These are phyloP conservation scores for Scaptomyza graminum DNA, from an alignment of 1,140 invertebrate species.

Conservation along the genomic window DNA sequence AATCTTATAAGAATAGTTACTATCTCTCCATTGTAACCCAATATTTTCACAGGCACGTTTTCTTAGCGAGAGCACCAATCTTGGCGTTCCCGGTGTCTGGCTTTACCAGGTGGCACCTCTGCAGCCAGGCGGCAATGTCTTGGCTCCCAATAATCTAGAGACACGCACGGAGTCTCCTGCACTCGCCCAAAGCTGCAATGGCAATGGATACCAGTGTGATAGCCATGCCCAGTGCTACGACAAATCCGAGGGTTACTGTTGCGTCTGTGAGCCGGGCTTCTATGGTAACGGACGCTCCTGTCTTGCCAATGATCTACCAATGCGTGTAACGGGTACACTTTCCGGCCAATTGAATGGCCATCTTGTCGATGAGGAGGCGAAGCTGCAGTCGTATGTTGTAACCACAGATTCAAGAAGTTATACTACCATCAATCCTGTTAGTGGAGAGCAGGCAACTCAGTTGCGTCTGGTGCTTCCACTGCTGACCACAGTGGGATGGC, in stretches of 20 bases:
- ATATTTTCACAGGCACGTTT: conserved; percentile 86
- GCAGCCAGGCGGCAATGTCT: conserved; percentile 86
- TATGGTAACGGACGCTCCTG: conserved; percentile 97
- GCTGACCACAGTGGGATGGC: conserved; percentile 91
- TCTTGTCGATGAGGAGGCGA: conserved; percentile 87
- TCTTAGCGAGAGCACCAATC: conserved; percentile 88
- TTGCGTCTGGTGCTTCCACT: conserved; percentile 92
- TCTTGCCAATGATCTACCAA: conserved; percentile 90
- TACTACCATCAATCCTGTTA: conserved; percentile 93
- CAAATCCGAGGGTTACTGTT: conserved; percentile 93
- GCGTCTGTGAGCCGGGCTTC: conserved; percentile 90
- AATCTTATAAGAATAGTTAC: too few species aligned
- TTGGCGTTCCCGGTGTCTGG: conserved; percentile 92
- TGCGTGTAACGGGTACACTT: conserved; percentile 94
- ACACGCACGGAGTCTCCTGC: conserved; percentile 82
- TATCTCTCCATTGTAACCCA: neutral
- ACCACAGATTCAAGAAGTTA: conserved; percentile 94
- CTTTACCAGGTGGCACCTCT: conserved; percentile 91
- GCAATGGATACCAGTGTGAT: conserved; percentile 89
- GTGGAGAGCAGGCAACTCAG: conserved; percentile 89
- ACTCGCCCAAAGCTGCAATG: conserved; percentile 85
- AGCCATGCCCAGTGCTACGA: conserved; percentile 92
- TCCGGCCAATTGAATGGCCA: conserved; percentile 91
- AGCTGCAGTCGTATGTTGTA: conserved; percentile 96
- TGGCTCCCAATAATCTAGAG: conserved; percentile 87